Conservation (phyloP, 2,797 vertebrate genomes). For the Serranus cabrilla region DNA sequence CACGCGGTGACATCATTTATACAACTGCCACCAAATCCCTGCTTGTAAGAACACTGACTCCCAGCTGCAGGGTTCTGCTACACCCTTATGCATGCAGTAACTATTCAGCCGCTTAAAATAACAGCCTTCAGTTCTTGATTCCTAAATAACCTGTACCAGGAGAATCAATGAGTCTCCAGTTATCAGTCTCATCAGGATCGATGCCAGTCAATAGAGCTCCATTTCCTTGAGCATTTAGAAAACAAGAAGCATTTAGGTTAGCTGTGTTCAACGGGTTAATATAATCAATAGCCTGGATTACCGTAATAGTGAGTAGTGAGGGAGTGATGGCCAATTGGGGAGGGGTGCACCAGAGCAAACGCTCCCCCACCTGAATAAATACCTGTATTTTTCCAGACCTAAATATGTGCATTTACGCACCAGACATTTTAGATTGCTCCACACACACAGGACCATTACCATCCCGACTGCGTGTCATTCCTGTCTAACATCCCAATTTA, state of each 20-base stretch:
- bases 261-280: conserved; percentile 60
- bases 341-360: conserved; percentile 54
- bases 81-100: conserved; percentile 32
- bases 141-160: conserved; percentile 45
- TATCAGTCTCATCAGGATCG: conserved; percentile 54
- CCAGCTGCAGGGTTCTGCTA: conserved; percentile 66
- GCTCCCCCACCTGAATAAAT: conserved; percentile 89
- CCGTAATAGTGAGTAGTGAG: conserved; percentile 61
- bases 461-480: conserved; percentile 81
- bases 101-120: conserved; percentile 28
- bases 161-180: conserved; percentile 61
- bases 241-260: conserved; percentile 61
- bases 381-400: conserved; percentile 86
- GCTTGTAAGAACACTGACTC: conserved; percentile 59
- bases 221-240: conserved; percentile 55
- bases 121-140: conserved; percentile 20
- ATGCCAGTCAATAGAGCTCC: conserved; percentile 57
- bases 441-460: conserved; percentile 79
- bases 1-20: conserved; percentile 73
- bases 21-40: conserved; percentile 78
- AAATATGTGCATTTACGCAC: conserved; percentile 83
- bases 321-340: conserved; percentile 72
- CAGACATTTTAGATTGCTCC: conserved; percentile 82
- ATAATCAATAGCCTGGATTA: conserved; percentile 76
- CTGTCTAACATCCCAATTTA: conserved; percentile 84